Evolutionary conservation across 2,888 invertebrate genomes (phyloP).

Genomic region (Drosophila villosipedis): DNA sequence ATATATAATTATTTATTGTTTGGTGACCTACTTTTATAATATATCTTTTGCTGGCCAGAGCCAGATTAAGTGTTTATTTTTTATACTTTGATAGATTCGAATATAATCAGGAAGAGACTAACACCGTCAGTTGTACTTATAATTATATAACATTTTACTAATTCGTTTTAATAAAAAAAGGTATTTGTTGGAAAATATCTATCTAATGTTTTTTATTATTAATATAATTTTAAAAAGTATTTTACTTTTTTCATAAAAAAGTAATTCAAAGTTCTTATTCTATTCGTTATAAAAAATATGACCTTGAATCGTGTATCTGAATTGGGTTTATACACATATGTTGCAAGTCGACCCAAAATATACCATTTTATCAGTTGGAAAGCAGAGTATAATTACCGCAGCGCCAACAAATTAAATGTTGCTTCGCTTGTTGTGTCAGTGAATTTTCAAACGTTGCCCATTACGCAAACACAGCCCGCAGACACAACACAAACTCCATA

Average conservation of each 20-base stretch:
- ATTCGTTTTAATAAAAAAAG: neutral
- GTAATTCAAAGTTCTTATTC: neutral
- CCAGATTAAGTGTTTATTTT: neutral
- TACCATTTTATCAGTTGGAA: neutral
- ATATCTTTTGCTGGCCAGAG: neutral
- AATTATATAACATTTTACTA: too few relatives aligned
- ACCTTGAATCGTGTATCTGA: neutral
- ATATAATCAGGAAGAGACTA: neutral
- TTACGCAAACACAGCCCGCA: conserved; percentile 69
- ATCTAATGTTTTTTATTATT: too few relatives aligned
- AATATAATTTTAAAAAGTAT: too few relatives aligned
- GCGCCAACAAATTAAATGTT: conserved; percentile 19
- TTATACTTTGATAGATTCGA: neutral
- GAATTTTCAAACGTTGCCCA: conserved; percentile 58
- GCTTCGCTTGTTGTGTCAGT: conserved; percentile 39
- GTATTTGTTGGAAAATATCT: neutral
- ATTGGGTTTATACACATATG: neutral
- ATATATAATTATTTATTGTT: neutral
- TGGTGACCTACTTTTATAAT: neutral
- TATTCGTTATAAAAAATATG: neutral
- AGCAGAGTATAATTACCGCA: conserved; percentile 29
- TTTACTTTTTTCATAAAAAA: neutral
- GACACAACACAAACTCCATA: neutral
- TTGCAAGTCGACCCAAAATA: neutral
- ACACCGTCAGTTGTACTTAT: neutral